Base-by-base conservation (phyloP, 2,797 vertebrate species). In the Liasis olivaceus region DNA sequence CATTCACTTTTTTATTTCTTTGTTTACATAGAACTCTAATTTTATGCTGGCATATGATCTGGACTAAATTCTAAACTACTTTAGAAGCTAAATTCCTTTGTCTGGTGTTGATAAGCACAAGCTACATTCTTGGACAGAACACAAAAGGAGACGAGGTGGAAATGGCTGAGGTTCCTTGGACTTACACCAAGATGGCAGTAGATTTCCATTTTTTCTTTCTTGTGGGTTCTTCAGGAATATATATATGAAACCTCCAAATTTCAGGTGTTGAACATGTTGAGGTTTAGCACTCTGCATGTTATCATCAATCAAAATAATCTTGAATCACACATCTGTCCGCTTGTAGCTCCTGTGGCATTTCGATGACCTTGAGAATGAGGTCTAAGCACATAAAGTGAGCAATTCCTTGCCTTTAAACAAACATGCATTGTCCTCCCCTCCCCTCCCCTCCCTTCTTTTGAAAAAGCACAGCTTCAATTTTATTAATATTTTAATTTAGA, bases 361-460 rank as follows among this genome's bases (percentile, higher is more conserved):
- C 93, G 95, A 94, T 93, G 84, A 95, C 93, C 94, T 93, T 90
- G 92, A 94, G 95, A 94, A 94, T 95, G 96, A 95, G 94, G 95
- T 93, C 72, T 91, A 94, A 91, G 86, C 89, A 93, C 95, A 93
- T 90, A 89, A 94, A 93, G 54, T 51, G 56, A 94, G 77, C 92
- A 93, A 31, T 91, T 95, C 91, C 91, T 63, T 60, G 60, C 13
- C 4, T 11, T 17, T 94, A 88, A 94, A 22, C 87, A 69, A 2
- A 93, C 6, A 9, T 15, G n/a, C 14, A 28, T 86, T 86, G 85
- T 86, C 28, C 22, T 69, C 22, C 11, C 64, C 31, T 36, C 2
- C 1, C 36, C 36, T 36, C 2, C 36, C 36, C 36, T 36, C 2
- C 36, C 36, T 36, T 36, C 36, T 54, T 28, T 56, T 15, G 3